These are phyloP conservation scores for Mactromeris polynyma DNA, from an alignment of 2,888 invertebrate genomes.

Conservation along the genomic window DNA sequence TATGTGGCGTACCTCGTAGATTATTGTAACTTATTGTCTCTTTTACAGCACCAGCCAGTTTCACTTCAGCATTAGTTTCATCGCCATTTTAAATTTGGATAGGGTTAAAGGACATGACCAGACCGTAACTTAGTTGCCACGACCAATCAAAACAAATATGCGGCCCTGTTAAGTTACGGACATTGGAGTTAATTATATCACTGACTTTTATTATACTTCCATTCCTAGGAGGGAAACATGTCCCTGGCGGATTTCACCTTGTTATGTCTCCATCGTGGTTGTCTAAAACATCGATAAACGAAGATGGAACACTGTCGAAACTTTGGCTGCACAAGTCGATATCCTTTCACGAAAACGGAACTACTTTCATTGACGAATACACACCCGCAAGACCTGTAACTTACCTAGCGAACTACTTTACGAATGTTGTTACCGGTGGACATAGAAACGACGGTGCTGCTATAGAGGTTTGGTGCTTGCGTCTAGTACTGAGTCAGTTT, in stretches of 20 bases:
- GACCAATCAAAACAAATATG: too few species aligned
- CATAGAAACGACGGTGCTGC: slow-evolving; percentile 46
- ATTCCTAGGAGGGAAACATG: slow-evolving; percentile 70
- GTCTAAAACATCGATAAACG: slow-evolving; percentile 48
- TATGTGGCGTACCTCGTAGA: too few species aligned
- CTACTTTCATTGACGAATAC: slow-evolving; percentile 73
- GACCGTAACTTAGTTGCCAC: too few species aligned
- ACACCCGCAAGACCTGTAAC: slow-evolving; percentile 71
- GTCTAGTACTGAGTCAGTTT: too few species aligned
- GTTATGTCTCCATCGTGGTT: slow-evolving; percentile 74
- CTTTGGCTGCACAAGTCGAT: slow-evolving; percentile 75
- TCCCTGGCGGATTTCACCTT: slow-evolving; percentile 71
- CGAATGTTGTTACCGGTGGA: slow-evolving; percentile 66
- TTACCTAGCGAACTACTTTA: slow-evolving; percentile 76
- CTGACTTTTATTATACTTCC: too few species aligned
- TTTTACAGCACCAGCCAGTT: too few species aligned
- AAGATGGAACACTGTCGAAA: slow-evolving; percentile 42
- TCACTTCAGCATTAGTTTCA: too few species aligned
- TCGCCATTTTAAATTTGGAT: not conserved
- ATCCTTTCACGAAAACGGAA: slow-evolving; percentile 69
- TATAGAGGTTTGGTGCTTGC: slow-evolving; percentile 34
- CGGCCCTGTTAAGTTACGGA: too few species aligned
- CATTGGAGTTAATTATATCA: too few species aligned
- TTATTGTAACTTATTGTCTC: too few species aligned
- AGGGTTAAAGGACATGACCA: too few species aligned